phyloP scores from a whole-genome alignment of 2,797 vertebrate species.

The Erpetoichthys calabaricus region DNA sequence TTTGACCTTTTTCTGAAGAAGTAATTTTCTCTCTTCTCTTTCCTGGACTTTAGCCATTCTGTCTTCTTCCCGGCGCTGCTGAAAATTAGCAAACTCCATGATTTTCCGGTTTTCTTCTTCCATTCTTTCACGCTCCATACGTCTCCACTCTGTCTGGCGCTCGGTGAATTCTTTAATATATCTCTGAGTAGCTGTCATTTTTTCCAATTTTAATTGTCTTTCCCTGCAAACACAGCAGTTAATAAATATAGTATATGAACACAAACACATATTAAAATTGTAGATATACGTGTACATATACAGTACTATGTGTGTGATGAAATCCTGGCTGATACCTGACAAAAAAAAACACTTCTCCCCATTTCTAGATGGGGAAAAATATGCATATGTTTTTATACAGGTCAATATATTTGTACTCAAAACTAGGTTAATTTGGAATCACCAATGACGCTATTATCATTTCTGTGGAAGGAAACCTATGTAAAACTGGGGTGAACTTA shows the following conservation, averaged over 20 bases:
- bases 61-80: conserved; percentile 52
- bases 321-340: neutral
- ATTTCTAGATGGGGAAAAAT: too few relatives aligned
- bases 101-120: conserved; percentile 82
- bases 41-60: conserved; percentile 53
- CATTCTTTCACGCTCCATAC: conserved; percentile 65
- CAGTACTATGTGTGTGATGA: too few relatives aligned
- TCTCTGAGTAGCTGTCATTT: conserved; percentile 55
- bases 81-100: conserved; percentile 55
- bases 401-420: too few relatives aligned
- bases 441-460: too few relatives aligned
- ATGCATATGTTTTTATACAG: too few relatives aligned
- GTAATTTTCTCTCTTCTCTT: conserved; percentile 55
- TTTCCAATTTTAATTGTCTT: conserved; percentile 68
- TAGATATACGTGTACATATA: too few relatives aligned
- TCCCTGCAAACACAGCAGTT: conserved; percentile 44
- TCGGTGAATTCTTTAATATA: conserved; percentile 73
- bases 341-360: neutral
- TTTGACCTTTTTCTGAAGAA: conserved; percentile 56
- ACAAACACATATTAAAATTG: too few relatives aligned
- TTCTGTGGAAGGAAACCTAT: too few relatives aligned
- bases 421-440: too few relatives aligned
- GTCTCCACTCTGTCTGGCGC: conserved; percentile 64
- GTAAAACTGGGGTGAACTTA: too few relatives aligned
- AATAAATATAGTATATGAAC: too few relatives aligned